Percentiles rank a stretch among this genome's conserved stretches.
Conservation (phyloP, 2,797 vertebrate genomes). For the Sebastes glaucus region DNA sequence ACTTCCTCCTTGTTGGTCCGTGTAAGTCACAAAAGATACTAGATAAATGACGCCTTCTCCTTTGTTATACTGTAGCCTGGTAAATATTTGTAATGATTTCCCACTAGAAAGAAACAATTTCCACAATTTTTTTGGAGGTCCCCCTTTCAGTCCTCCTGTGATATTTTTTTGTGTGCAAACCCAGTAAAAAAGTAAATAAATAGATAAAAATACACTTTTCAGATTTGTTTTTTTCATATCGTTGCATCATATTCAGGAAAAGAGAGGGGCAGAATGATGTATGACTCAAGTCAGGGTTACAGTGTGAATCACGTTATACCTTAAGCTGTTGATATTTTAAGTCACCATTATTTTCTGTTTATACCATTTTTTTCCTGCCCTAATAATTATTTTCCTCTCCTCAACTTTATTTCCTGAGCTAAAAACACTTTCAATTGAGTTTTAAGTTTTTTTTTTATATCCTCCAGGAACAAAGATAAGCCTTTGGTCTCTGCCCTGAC, state of each 20-base stretch:
- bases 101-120: not conserved
- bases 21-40: slow-evolving; percentile 25
- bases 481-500: slow-evolving; percentile 18
- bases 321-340: not conserved
- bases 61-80: slow-evolving; percentile 14
- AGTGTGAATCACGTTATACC: not conserved
- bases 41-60: slow-evolving; percentile 5
- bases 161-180: not conserved
- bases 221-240: not conserved
- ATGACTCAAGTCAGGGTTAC: not conserved
- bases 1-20: slow-evolving; percentile 41
- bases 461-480: not conserved
- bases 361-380: not conserved
- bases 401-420: not conserved
- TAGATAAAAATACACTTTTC: not conserved
- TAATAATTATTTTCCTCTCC: not conserved
- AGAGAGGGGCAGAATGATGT: not conserved
- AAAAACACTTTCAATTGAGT: not conserved
- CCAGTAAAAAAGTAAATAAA: not conserved
- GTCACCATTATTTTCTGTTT: not conserved
- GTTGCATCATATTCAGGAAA: not conserved
- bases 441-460: not conserved
- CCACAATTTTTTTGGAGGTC: not conserved
- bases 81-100: slow-evolving; percentile 33
- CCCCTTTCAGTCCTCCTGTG: not conserved